Base-by-base conservation (phyloP, 1,140 invertebrate genomes). In the Ctenoplectra terminalis region DNA sequence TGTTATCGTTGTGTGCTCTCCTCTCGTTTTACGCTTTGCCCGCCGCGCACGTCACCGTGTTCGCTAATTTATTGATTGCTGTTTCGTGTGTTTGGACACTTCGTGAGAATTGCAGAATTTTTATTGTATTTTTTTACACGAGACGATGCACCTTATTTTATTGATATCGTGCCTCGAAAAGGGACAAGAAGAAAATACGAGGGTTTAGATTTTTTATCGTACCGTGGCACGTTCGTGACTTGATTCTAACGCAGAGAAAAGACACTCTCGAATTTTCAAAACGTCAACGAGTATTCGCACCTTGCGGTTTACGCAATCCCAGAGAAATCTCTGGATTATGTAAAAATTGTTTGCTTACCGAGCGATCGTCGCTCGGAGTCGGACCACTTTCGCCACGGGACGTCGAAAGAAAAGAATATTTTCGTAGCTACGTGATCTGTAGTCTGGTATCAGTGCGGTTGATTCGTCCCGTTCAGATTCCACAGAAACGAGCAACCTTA, bases 11-110 rank as follows among this genome's bases (percentile, higher is more conserved):
- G 63, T 48, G 58, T 17, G 69, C 70, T 43, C 72, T 67, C 40
- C 63, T 69, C 63, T 67, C 74, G 74, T 77, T 67, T 78, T 48
- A 69, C 48, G 61, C 37, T 66, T 8, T 37, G 34, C 31, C 63
- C 63, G 48, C 6, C 20, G 20, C 29, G 40, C 31, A 15, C 48
- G 75, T 70, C 75, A 31, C 40, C 23, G 15, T 17, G 9, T 9
- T 37, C 17, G 66, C 46, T 73, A 73, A 80, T 80, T 80, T 73
- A 80, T 80, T 17, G 77, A 80, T 73, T 50, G 43, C 34, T 5
- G 1, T 37, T n/a, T 43, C 1, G 9, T 2, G 17, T 37, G 8
- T 26, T 23, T 31, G 8, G 7, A 7, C 58, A 20, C 34, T 52
- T 37, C 26, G 31, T 23, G 31, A 9, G 67, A 72, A 72, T 72